Percentiles rank a stretch among this genome's conserved stretches.
Evolutionary conservation across 2,113 vertebrate species (phyloP).

Genomic region (Balaeniceps rex): DNA sequence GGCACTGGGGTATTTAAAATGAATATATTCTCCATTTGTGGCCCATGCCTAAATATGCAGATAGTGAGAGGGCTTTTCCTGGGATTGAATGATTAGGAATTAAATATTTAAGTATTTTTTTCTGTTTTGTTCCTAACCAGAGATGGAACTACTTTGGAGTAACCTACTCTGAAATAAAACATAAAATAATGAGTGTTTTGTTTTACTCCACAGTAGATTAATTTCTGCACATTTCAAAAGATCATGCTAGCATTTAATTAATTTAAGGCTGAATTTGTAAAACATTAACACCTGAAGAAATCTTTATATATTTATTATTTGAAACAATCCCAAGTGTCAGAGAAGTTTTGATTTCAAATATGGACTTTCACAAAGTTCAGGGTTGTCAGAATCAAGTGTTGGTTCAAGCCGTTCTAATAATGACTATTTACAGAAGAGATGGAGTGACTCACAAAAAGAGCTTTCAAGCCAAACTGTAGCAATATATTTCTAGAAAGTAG

Average conservation of each 20-base stretch:
- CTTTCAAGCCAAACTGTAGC: constrained; percentile 9
- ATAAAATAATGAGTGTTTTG: not conserved
- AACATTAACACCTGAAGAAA: not conserved
- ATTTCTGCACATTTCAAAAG: not conserved
- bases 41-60: not conserved
- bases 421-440: not conserved
- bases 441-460: constrained; percentile 1
- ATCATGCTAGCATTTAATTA: not conserved
- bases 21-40: not conserved
- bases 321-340: accelerated
- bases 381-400: not conserved
- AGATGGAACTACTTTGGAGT: not conserved
- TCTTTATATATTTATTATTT: not conserved
- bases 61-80: not conserved
- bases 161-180: not conserved
- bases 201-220: not conserved
- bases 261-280: not conserved
- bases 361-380: not conserved
- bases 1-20: not conserved
- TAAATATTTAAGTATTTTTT: not conserved
- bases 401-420: not conserved
- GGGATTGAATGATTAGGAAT: not conserved
- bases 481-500: not conserved
- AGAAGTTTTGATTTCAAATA: not conserved
- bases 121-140: not conserved